Evolutionary conservation across 2,888 invertebrate species (phyloP).

Genomic region (Dromius quadrimaculatus): DNA sequence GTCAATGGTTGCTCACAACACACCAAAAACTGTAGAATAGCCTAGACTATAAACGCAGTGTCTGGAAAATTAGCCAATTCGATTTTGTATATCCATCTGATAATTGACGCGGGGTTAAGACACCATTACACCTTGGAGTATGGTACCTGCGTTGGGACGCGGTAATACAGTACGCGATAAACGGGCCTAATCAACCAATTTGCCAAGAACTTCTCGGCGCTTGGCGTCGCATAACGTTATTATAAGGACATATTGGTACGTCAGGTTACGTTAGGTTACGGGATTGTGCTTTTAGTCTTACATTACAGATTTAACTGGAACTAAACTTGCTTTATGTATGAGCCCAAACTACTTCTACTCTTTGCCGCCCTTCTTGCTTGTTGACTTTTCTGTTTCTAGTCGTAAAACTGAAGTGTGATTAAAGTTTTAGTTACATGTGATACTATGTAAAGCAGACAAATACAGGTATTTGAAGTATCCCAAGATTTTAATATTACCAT

Average conservation of each 20-base stretch:
- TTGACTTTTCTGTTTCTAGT: conserved; percentile 38
- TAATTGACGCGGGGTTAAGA: conserved; percentile 28
- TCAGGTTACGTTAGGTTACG: conserved; percentile 15
- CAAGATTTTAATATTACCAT: conserved; percentile 23
- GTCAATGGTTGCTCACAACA: too few relatives aligned
- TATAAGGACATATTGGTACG: conserved; percentile 28
- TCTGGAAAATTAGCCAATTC: conserved; percentile 27
- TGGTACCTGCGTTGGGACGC: conserved; percentile 14
- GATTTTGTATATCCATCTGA: conserved; percentile 5
- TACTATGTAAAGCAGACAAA: too few relatives aligned
- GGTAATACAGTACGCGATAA: neutral
- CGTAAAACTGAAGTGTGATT: conserved; percentile 39
- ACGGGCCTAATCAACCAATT: conserved; percentile 24
- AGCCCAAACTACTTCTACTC: neutral
- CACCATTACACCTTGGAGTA: conserved; percentile 21
- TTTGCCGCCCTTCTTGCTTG: neutral
- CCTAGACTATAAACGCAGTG: conserved; percentile 20
- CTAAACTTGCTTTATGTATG: neutral
- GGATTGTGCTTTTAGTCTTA: neutral
- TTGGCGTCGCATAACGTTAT: conserved; percentile 7
- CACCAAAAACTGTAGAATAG: neutral
- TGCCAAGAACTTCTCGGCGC: conserved; percentile 10
- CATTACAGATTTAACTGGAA: neutral
- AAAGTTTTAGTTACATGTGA: conserved; percentile 32
- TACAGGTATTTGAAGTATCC: conserved; percentile 25